Conservation (phyloP, 1,140 invertebrate species). For the Musca vetustissima region DNA sequence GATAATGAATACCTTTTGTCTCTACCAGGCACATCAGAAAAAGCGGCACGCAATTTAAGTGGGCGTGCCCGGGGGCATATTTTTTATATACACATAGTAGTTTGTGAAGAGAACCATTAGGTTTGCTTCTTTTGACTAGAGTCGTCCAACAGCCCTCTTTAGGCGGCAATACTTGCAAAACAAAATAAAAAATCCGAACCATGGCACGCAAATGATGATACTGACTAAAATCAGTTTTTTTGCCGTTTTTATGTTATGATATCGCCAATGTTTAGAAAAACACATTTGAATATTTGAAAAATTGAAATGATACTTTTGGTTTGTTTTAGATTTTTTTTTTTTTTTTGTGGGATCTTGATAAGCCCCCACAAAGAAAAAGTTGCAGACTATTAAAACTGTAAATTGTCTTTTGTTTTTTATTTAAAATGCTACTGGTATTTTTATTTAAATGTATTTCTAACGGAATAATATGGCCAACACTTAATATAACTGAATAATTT, state of each 20-base stretch:
- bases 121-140: too few species aligned
- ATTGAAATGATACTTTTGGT: conserved; percentile 19
- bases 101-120: too few species aligned
- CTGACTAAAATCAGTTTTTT: background rate
- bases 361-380: background rate
- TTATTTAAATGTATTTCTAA: too few species aligned
- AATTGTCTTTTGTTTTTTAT: conserved; percentile 3
- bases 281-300: conserved; percentile 10
- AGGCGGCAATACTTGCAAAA: background rate
- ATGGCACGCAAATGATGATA: background rate
- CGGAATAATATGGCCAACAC: too few species aligned
- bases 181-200: conserved; percentile 2
- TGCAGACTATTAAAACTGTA: conserved; percentile 11
- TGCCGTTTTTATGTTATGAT: background rate
- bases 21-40: background rate
- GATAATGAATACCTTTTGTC: conserved; percentile 26
- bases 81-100: background rate
- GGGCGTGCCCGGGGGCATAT: conserved; percentile 46
- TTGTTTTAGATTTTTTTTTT: background rate
- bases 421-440: conserved; percentile 13
- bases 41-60: conserved; percentile 53
- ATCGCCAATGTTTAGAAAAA: background rate
- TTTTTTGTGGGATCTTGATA: background rate
- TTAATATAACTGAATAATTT: too few species aligned
- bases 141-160: too few species aligned